These are phyloP conservation scores for Drosophila limbata DNA, from an alignment of 2,888 invertebrate genomes.

Conservation along the genomic window DNA sequence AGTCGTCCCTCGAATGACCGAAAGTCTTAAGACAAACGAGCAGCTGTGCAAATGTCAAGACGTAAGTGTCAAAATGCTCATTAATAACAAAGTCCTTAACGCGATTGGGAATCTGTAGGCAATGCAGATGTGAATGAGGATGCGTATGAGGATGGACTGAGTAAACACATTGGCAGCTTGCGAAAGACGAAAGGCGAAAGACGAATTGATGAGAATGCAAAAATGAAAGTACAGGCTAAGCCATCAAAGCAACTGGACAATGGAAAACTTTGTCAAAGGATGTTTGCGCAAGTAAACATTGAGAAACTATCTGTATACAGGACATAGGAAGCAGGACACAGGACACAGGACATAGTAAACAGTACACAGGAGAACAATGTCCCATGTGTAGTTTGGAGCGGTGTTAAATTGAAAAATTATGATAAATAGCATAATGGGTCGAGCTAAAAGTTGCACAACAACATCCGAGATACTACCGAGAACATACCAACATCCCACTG, in stretches of 20 bases:
- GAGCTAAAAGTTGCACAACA: constrained; percentile 61
- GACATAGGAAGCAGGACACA: constrained; percentile 6
- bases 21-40: constrained; percentile 65
- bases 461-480: constrained; percentile 27
- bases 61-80: constrained; percentile 84
- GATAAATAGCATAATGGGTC: constrained; percentile 82
- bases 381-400: constrained; percentile 52
- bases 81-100: constrained; percentile 82
- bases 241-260: constrained; percentile 79
- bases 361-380: constrained; percentile 22
- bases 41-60: constrained; percentile 83
- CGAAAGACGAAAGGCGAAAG: constrained; percentile 49
- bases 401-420: constrained; percentile 85
- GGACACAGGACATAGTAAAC: constrained; percentile 24
- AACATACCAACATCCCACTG: constrained; percentile 70
- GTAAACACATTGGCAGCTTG: constrained; percentile 73
- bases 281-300: constrained; percentile 77
- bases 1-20: constrained; percentile 45
- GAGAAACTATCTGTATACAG: constrained; percentile 56
- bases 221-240: constrained; percentile 70
- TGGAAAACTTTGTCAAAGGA: constrained; percentile 81
- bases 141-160: constrained; percentile 33
- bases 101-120: constrained; percentile 48
- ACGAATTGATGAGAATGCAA: constrained; percentile 84
- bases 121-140: constrained; percentile 40